phyloP scores from a whole-genome alignment of 2,113 vertebrate genomes.

The Perca schrenkii region DNA sequence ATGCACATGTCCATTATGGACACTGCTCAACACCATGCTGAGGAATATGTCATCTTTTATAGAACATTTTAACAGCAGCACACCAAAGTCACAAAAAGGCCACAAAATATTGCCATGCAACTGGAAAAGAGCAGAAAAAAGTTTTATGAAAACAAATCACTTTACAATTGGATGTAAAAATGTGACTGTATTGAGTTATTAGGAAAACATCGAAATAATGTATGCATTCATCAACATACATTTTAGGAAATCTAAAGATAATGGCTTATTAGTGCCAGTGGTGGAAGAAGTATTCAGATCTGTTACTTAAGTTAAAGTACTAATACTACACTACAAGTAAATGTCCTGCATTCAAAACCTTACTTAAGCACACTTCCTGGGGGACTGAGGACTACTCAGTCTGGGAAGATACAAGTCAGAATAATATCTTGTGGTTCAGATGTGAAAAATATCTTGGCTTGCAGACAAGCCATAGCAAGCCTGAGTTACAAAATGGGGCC shows the following conservation, averaged over 20 bases:
- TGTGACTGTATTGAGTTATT: background rate
- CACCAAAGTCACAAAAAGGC: background rate
- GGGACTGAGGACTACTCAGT: no score
- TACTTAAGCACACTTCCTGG: no score
- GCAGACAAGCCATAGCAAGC: background rate
- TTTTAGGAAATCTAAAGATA: constrained; percentile 7
- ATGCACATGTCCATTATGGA: background rate
- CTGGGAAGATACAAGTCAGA: no score
- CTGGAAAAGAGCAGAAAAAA: background rate
- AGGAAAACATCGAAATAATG: background rate
- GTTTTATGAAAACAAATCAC: background rate
- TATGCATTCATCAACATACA: constrained; percentile 6
- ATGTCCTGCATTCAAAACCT: no score
- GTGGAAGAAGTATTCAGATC: no score
- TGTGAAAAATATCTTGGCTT: no score
- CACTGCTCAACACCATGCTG: background rate
- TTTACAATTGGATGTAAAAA: background rate
- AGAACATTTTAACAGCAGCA: background rate
- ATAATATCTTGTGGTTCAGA: no score
- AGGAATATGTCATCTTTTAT: background rate
- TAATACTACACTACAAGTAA: no score
- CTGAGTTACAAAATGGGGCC: background rate
- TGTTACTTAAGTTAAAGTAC: no score
- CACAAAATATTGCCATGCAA: background rate
- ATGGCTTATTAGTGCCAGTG: constrained; percentile 12